Percentiles rank a stretch among this genome's conserved stretches.
Evolutionary conservation across 2,888 invertebrate genomes (phyloP).

Genomic region (Dorcus hopei): DNA sequence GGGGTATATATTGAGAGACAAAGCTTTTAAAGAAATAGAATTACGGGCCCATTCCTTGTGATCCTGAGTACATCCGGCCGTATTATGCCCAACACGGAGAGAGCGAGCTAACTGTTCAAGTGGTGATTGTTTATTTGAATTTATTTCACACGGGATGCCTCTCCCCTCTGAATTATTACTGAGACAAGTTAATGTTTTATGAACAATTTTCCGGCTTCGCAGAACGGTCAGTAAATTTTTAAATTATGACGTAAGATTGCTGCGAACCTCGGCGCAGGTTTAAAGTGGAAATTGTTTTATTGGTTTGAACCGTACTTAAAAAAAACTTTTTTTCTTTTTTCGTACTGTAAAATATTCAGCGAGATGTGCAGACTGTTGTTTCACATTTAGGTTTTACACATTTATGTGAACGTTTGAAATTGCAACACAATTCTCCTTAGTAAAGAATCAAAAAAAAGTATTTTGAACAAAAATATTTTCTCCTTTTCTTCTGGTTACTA

Average conservation of each 20-base stretch:
- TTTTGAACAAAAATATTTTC: background rate
- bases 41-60: background rate
- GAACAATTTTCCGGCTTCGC: constrained; percentile 19
- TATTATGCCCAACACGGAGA: too few species aligned
- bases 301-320: too few species aligned
- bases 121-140: constrained; percentile 17
- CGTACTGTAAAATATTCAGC: too few species aligned
- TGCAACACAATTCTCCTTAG: too few species aligned
- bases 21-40: constrained; percentile 6
- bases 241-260: constrained; percentile 15
- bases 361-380: too few species aligned
- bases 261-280: background rate
- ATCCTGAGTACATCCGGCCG: too few species aligned
- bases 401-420: too few species aligned
- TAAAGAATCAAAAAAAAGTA: too few species aligned
- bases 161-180: constrained; percentile 16
- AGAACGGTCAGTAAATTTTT: constrained; percentile 21
- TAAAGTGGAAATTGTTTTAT: too few species aligned
- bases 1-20: background rate
- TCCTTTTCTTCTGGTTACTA: too few species aligned
- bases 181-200: constrained; percentile 18
- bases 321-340: too few species aligned
- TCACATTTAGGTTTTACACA: too few species aligned
- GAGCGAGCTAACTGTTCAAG: background rate
- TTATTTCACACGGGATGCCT: constrained; percentile 12